Conservation (phyloP, 2,888 invertebrate genomes). For the Hetaerina titia region DNA sequence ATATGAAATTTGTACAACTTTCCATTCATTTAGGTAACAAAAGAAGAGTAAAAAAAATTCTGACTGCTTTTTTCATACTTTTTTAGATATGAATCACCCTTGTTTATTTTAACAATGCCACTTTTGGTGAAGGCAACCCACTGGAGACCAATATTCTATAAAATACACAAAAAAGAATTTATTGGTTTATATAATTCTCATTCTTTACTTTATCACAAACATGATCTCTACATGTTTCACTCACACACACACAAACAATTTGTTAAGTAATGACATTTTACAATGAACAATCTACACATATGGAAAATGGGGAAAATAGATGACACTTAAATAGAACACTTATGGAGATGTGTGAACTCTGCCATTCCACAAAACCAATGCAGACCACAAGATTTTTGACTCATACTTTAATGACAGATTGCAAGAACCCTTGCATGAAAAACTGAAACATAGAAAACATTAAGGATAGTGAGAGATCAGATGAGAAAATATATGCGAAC, state of each 20-base stretch:
- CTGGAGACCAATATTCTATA: too few relatives aligned
- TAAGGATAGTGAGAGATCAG: background rate
- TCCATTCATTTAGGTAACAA: too few relatives aligned
- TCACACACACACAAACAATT: constrained; percentile 10
- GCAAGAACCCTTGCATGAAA: background rate
- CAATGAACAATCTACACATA: background rate
- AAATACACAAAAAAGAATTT: background rate
- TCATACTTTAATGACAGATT: background rate
- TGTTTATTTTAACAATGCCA: too few relatives aligned
- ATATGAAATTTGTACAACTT: too few relatives aligned
- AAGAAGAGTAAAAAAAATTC: too few relatives aligned
- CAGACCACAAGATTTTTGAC: background rate
- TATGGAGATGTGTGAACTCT: background rate
- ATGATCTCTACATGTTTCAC: constrained; percentile 7
- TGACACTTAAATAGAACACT: background rate
- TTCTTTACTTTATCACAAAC: constrained; percentile 37
- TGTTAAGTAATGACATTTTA: background rate
- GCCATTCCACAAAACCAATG: background rate
- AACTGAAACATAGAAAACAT: background rate
- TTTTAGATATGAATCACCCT: too few relatives aligned
- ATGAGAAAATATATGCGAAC: background rate
- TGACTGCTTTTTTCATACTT: too few relatives aligned
- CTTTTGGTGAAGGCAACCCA: too few relatives aligned
- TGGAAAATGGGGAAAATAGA: background rate
- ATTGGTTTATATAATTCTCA: background rate